Evolutionary conservation across 2,888 invertebrate genomes (phyloP), one percentile per base, ranked within the genome.

Genomic region (Heteropelma amictum): DNA sequence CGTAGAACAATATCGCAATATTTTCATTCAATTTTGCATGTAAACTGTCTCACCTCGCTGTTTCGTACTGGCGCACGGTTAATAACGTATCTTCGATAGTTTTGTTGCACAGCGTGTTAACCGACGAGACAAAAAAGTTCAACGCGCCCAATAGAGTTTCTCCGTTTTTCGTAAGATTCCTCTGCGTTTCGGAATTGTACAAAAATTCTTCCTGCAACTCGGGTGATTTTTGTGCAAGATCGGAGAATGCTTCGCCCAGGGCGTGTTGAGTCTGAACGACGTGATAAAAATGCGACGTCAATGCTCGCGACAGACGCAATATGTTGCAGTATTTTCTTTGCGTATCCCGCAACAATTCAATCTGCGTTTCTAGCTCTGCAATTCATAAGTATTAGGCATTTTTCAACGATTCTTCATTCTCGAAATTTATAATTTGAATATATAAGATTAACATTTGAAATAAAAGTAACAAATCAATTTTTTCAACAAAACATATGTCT

Each of bases 111-210:
- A 99, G 92, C 14, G 99, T 99, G 90, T 96, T 95, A 63, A 99
- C 95, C 26, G 98, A 96, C 56, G 96, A 97, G 85, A 96, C 96
- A 91, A 99, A 99, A 91, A 98, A 98, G 89, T 97, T 97, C 83
- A 99, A 92, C 79, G 98, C 98, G 76, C 95, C 96, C 83, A 98
- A 90, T 79, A 99, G 91, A 67, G 96, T 94, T 90, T 98, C 98
- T 5, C 98, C 98, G 90, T 98, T 98, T 89, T 97, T 96, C 23
- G 95, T 95, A 75, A 99, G 91, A 84, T 96, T 96, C 83, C 97
- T 93, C 91, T 99, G 98, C 65, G 98, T 98, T 91, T 98, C 98
- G 26, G 97, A 96, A 90, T 98, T 98, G 89, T 97, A 97, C 51
- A 96, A 92, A 90, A 98, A 98, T 89, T 97, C 96, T 84, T 97